phyloP scores from a whole-genome alignment of 2,888 invertebrate genomes.

The Tetragonisca angustula region DNA sequence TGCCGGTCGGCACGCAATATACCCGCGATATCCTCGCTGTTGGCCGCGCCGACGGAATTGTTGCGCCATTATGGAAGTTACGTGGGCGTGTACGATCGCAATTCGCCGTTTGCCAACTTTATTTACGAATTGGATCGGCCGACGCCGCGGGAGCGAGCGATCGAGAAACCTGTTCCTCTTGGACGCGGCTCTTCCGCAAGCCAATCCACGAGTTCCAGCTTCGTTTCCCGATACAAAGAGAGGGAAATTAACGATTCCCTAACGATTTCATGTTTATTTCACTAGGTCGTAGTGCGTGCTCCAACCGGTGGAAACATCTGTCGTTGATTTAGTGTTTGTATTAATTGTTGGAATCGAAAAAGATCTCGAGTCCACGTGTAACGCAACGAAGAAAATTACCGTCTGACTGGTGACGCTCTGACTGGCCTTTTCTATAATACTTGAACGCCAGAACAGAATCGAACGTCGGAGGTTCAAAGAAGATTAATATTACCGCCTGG shows the following conservation, averaged over 20 bases:
- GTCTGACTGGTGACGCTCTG: not conserved
- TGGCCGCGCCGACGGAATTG: slow-evolving; percentile 77
- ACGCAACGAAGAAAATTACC: not conserved
- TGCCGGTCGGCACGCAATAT: slow-evolving; percentile 81
- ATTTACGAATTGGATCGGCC: slow-evolving; percentile 81
- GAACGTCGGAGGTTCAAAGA: not conserved
- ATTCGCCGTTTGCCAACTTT: slow-evolving; percentile 82
- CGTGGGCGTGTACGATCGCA: slow-evolving; percentile 82
- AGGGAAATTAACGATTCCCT: slow-evolving; percentile 30
- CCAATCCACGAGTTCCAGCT: not conserved
- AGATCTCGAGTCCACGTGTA: not conserved
- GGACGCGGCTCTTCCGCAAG: slow-evolving; percentile 21
- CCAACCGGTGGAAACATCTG: too few species aligned
- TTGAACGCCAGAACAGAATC: not conserved
- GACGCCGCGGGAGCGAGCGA: slow-evolving; percentile 61
- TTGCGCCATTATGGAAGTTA: slow-evolving; percentile 82
- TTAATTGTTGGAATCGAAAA: not conserved
- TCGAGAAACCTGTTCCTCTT: slow-evolving; percentile 41
- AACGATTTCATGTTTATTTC: slow-evolving; percentile 39
- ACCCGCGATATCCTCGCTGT: slow-evolving; percentile 70
- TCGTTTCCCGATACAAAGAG: not conserved
- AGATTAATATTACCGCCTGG: not conserved
- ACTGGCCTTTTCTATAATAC: not conserved
- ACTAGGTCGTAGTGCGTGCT: not conserved
- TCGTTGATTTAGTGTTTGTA: not conserved